Percentiles rank a stretch among this genome's conserved stretches.
phyloP scores from a whole-genome alignment of 1,140 invertebrate species.

The Aphaenogaster rudis region DNA sequence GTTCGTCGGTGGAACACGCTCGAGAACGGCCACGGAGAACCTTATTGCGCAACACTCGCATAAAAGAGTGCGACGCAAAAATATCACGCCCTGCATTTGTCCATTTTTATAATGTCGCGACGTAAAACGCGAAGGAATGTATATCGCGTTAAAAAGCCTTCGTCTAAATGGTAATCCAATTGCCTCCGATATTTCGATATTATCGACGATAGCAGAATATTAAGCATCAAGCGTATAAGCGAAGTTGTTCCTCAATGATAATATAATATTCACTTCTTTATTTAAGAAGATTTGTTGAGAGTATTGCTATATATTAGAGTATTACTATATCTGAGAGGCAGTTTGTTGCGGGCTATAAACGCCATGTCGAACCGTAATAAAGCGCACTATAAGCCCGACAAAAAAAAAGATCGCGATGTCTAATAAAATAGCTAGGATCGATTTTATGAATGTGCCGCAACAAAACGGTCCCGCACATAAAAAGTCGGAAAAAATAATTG shows the following conservation, averaged over 20 bases:
- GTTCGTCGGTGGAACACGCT: constrained; percentile 38
- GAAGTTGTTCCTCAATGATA: not conserved
- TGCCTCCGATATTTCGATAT: not conserved
- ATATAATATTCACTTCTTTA: not conserved
- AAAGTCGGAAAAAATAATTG: not conserved
- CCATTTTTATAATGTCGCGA: constrained; percentile 14
- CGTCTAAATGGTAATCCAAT: not conserved
- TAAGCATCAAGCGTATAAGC: not conserved
- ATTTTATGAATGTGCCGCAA: constrained; percentile 15
- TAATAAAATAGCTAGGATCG: constrained; percentile 7
- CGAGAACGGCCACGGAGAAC: constrained; percentile 22
- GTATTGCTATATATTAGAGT: not conserved
- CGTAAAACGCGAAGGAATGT: constrained; percentile 4
- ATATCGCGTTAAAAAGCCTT: not conserved
- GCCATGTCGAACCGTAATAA: constrained; percentile 37
- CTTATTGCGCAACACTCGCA: constrained; percentile 45
- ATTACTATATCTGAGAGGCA: not conserved
- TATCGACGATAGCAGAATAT: no score
- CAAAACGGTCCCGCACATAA: not conserved
- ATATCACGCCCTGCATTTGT: not conserved
- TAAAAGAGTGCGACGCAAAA: constrained; percentile 57
- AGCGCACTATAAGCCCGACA: not conserved
- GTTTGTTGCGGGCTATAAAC: constrained; percentile 27
- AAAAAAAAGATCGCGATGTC: constrained; percentile 9
- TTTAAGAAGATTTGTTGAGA: not conserved